Base-by-base conservation (phyloP, 1,140 invertebrate species). In the Zeugodacus cucurbitae region DNA sequence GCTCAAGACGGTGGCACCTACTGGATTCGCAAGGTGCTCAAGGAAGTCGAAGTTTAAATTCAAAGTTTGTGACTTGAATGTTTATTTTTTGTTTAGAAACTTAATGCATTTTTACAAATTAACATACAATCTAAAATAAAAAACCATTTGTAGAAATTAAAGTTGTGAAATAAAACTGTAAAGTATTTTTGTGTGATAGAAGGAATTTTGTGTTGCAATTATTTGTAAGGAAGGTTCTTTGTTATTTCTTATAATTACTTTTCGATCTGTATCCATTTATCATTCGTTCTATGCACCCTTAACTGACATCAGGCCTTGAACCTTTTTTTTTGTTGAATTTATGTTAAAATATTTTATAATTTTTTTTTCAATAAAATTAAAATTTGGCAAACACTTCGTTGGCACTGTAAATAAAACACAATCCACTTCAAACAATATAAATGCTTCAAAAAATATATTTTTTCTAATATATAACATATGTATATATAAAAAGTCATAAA, bases 1-100 rank as follows among this genome's bases (percentile, higher is more conserved):
- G 94, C 93, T 10, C 91, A 94, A 88, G 91, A 93, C 87, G 91
- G 93, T 74, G 93, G 91, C 48, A 91, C 91, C 67, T 94, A 93
- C 67, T 94, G 94, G 94, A 93, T 94, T 20, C 90, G 90, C 14
- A 91, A 92, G n/a, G 90, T 89, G 14, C 44, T 86, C n/a, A 88
- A 88, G 14, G 87, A 89, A 26, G 88, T 90, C n/a, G 29, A 54
- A 10, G 88, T 89, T 82, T 82, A 48, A 82, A 29, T 48, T 44
- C 20, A 41, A 88, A 88, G 7, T 41, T 54, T 54, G 7, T 17
- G 11, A 54, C 14, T 54, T 89, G 87, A 64, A 32, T 64, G 54
- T 59, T 48, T 48, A 32, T 74, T 58, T 88, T 88, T 85, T 86
- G 64, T 64, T 29, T 20, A n/a, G 29, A 32, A 32, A 34, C 14